Conservation (phyloP, 2,797 vertebrate species). For the Threskiornis aethiopicus region DNA sequence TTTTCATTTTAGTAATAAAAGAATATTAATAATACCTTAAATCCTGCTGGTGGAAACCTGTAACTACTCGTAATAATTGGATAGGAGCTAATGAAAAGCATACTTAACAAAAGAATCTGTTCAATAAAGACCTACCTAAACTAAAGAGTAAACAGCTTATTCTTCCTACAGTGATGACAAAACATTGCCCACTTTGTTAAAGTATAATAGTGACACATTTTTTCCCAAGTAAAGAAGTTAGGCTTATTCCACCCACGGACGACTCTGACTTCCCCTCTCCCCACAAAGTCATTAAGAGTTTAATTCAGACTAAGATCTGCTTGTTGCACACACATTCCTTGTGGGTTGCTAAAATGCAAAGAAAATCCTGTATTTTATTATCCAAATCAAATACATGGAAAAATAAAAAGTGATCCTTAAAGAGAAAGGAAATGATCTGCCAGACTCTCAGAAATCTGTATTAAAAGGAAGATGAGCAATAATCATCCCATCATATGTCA, state of each 20-base stretch:
- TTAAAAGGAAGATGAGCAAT: not conserved
- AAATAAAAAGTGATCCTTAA: not conserved
- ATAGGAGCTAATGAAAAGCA: not conserved
- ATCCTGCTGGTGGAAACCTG: not conserved
- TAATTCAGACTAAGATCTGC: not conserved
- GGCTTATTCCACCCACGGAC: not conserved
- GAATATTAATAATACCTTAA: not conserved
- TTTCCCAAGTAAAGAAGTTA: not conserved
- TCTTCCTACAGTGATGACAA: not conserved
- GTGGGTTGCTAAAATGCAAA: not conserved
- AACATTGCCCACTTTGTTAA: not conserved
- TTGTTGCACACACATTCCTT: not conserved
- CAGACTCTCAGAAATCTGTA: not conserved
- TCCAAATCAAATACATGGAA: not conserved
- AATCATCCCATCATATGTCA: not conserved
- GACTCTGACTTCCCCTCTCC: not conserved
- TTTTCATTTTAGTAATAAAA: conserved; percentile 2
- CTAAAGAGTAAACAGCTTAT: not conserved
- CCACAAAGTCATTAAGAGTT: not conserved
- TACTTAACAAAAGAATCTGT: not conserved
- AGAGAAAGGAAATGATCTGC: not conserved
- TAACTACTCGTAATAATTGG: not conserved
- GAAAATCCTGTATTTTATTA: not conserved
- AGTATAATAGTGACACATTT: not conserved
- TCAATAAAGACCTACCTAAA: not conserved